These are phyloP conservation scores for Cerastis leucographa DNA, from an alignment of 2,888 invertebrate species.

Conservation along the genomic window DNA sequence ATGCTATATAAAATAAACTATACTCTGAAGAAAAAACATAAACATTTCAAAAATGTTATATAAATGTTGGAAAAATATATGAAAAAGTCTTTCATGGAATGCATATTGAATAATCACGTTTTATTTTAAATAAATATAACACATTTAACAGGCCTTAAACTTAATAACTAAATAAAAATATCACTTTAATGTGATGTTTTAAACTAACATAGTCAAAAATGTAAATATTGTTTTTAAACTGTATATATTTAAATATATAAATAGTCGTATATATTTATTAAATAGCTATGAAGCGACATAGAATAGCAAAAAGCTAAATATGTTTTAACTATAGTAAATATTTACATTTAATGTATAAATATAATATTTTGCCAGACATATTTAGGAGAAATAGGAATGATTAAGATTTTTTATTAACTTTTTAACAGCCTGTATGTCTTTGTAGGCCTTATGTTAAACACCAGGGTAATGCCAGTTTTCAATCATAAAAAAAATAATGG, in stretches of 20 bases:
- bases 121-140: constrained; percentile 5
- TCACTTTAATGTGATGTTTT: constrained; percentile 58
- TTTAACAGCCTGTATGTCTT: background rate
- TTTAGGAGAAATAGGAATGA: constrained; percentile 27
- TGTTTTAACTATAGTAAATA: constrained; percentile 32
- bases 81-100: constrained; percentile 47
- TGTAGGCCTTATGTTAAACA: background rate
- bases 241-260: constrained; percentile 15
- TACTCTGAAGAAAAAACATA: constrained; percentile 28
- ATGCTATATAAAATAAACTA: constrained; percentile 26
- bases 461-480: background rate
- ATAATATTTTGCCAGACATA: constrained; percentile 20
- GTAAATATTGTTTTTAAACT: constrained; percentile 52
- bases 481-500: background rate
- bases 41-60: constrained; percentile 32
- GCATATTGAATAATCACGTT: constrained; percentile 37
- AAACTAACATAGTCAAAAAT: constrained; percentile 34
- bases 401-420: background rate
- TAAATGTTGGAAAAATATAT: constrained; percentile 13
- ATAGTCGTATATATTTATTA: constrained; percentile 27
- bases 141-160: constrained; percentile 14
- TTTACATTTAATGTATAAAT: constrained; percentile 43
- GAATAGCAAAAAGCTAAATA: constrained; percentile 62
- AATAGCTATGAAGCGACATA: constrained; percentile 49
- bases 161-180: constrained; percentile 56